Evolutionary conservation across 2,113 vertebrate genomes (phyloP), one percentile per base, ranked within the genome.

Genomic region (Oriolus oriolus): DNA sequence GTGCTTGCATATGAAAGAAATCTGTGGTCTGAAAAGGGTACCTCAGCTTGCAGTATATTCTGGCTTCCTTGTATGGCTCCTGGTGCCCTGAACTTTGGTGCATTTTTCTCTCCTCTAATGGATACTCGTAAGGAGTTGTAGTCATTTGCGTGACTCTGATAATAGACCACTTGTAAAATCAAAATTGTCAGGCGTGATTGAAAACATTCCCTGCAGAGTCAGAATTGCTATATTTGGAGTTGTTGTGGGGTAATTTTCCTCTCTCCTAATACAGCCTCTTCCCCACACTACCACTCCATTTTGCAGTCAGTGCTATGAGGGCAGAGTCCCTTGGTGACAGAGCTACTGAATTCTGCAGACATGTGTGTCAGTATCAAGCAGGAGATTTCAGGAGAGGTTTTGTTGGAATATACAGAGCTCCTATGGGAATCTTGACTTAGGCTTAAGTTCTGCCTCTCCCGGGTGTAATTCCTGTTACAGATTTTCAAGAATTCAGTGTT

Each of bases 191-290:
- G 41, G 53, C 57, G 0, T 87, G 84, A 87, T 90, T 93, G 74
- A 76, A 94, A 97, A 91, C 59, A 64, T n/a, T 90, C 78, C 49
- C 57, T 69, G 11, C n/a, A 69, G 78, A 91, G 66, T 64, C 66
- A 91, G 53, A 87, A 93, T 88, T 93, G 82, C 94, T 91, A 9
- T 93, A 91, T 97, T 93, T 93, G 90, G 85, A 83, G 31, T 71
- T 93, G 57, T 64, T 93, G 35, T 81, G 61, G 52, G 57, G 49
- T 82, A 56, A 61, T 87, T 87, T 76, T 87, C 41, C 30, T 83
- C 30, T 69, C 11, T 91, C 33, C 21, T 49, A 63, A 8, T 82
- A 52, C 37, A 68, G 49, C 14, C n/a, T 87, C 30, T 82, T 84
- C 79, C 23, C 26, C 52, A 69, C 30, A 35, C n/a, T 57, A 11